A percentile compares a stretch with the other conserved stretches of the same genome.
phyloP scores from a whole-genome alignment of 2,797 vertebrate species.

The Anisognathus igniventris region DNA sequence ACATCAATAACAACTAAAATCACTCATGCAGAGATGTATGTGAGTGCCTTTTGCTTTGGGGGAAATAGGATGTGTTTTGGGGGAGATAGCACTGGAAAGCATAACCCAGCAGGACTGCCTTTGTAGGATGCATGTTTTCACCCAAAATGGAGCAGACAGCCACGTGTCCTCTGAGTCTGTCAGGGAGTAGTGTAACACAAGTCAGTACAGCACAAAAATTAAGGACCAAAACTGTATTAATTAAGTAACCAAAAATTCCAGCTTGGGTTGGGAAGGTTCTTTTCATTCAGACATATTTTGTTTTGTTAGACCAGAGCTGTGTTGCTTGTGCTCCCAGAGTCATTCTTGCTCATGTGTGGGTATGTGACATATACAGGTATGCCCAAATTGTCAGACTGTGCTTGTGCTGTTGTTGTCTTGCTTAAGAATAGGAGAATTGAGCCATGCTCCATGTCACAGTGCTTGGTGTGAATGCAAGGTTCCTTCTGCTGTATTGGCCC shows the following conservation, averaged over 20 bases:
- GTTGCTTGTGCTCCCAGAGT: neutral
- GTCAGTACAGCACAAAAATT: neutral
- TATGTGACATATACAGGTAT: neutral
- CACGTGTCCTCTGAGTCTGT: neutral
- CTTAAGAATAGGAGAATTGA: neutral
- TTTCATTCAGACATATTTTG: neutral
- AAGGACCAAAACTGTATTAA: neutral
- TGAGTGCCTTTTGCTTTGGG: neutral
- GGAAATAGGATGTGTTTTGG: neutral
- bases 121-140: neutral
- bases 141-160: neutral
- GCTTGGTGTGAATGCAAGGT: neutral
- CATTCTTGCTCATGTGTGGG: neutral
- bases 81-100: neutral
- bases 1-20: neutral
- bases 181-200: neutral
- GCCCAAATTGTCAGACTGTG: neutral
- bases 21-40: rapidly evolving
- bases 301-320: neutral
- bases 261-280: neutral
- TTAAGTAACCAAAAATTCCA: neutral
- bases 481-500: neutral
- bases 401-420: neutral
- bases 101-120: neutral
- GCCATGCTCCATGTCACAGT: neutral